Evolutionary conservation across 2,888 invertebrate species (phyloP).

Genomic region (Drosophila mettleri): DNA sequence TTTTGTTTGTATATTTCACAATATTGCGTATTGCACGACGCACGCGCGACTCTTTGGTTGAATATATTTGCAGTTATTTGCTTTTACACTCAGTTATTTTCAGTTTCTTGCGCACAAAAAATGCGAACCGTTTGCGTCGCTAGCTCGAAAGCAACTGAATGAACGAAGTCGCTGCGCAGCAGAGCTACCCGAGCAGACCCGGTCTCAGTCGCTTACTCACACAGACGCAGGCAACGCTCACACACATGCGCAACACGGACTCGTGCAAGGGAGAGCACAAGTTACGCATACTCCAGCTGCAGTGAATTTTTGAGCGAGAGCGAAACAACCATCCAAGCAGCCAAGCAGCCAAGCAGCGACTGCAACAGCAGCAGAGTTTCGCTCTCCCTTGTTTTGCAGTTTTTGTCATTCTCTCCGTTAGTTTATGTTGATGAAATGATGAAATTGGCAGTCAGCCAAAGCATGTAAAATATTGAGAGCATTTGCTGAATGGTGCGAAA

Average conservation of each 20-base stretch:
- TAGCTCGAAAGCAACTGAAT: conserved; percentile 77
- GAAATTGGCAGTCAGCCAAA: conserved; percentile 51
- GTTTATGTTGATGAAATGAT: conserved; percentile 38
- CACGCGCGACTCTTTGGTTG: conserved; percentile 63
- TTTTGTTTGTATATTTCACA: conserved; percentile 46
- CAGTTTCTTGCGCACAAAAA: conserved; percentile 25
- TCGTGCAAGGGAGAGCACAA: conserved; percentile 47
- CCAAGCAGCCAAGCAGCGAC: conserved; percentile 25
- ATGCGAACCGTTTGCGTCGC: conserved; percentile 71
- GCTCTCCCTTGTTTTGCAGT: neutral
- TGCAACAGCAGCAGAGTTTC: conserved; percentile 36
- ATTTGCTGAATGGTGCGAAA: conserved; percentile 19
- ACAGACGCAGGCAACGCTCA: conserved; percentile 16
- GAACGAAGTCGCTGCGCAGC: conserved; percentile 51
- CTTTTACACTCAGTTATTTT: conserved; percentile 6
- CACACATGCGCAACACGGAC: conserved; percentile 31
- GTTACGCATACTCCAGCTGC: conserved; percentile 1
- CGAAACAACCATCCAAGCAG: conserved; percentile 39
- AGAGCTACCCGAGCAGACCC: conserved; percentile 45
- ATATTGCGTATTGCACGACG: conserved; percentile 48
- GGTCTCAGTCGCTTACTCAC: conserved; percentile 19
- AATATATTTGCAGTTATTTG: conserved; percentile 26
- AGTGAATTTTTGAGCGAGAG: conserved; percentile 62
- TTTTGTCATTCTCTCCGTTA: conserved; percentile 27
- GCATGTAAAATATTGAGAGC: conserved; percentile 38